Evolutionary conservation across 30 jellyfish, hydroid and myxozoan species (phyloP), one percentile per base, ranked within the genome.

Genomic region (Pseudorhiza aurosa): DNA sequence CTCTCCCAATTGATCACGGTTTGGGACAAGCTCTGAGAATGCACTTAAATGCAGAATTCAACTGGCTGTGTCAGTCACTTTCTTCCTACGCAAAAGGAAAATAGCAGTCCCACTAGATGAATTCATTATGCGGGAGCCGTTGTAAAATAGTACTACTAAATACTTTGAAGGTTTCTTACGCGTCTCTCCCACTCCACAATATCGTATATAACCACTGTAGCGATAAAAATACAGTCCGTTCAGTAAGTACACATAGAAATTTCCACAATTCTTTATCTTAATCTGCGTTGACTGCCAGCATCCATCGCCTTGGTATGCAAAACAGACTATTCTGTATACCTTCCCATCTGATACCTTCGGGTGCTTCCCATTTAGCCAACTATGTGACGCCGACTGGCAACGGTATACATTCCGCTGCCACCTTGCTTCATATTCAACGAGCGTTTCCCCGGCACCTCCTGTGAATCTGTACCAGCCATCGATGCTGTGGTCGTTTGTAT

Each of bases 391-490:
- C 8, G 75, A 8, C 4, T 15, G 31, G 30, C 75, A 59, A 14
- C 75, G 75, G 27, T 59, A 59, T 0, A 8, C 39, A 29, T 51
- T 51, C 27, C 30, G 27, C 15, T 27, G 6, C 75, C 51, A 29
- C 8, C 26, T 26, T 2, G 27, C 10, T 25, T 26, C 25, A 59
- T 59, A 59, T 8, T 59, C 75, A 4, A 29, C 29, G 30, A 59
- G 3, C 30, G 31, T 17, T 14, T 35, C 53, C 19, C 75, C 75
- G 30, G 51, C 75, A 17, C 0, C 30, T 30, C 53, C 75, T 21
- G 17, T 59, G 30, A 59, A 59, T 0, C 75, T 49, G 30, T 59
- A 59, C 75, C 75, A 59, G 50, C 75, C 75, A 59, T 29, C 6
- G 30, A 59, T 8, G 25, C 53, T 29, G 15, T 8, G 7, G 53